These are phyloP conservation scores for Sorex fumeus DNA, from an alignment of 2,113 vertebrate species.

Conservation along the genomic window DNA sequence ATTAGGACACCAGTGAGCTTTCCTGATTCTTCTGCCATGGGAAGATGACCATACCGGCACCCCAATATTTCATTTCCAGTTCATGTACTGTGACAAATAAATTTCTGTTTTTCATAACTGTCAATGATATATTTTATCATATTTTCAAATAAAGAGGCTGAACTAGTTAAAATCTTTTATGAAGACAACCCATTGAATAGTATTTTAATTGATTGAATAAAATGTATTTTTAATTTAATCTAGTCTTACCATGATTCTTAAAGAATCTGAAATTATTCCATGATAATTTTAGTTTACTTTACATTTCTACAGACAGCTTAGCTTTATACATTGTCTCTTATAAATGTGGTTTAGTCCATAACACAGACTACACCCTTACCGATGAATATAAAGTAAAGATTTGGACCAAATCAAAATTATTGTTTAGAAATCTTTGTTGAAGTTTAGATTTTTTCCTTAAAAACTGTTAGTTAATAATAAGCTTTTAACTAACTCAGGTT, in stretches of 20 bases:
- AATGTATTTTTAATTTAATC: conserved; percentile 26
- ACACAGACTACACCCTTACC: not conserved
- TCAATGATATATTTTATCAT: no score
- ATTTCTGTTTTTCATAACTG: not conserved
- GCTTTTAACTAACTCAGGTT: conserved; percentile 79
- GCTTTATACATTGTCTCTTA: not conserved
- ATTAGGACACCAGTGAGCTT: not conserved
- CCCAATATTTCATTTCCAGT: not conserved
- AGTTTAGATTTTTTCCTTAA: conserved; percentile 72
- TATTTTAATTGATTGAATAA: not conserved
- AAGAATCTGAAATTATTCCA: not conserved
- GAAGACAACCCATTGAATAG: not conserved
- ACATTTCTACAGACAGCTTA: not conserved
- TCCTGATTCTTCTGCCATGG: not conserved
- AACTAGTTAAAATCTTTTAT: not conserved
- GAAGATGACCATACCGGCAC: not conserved
- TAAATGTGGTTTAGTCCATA: not conserved
- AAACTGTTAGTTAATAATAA: conserved; percentile 65
- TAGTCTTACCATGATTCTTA: not conserved
- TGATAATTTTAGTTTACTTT: not conserved
- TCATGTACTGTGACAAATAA: not conserved
- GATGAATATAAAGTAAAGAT: not conserved
- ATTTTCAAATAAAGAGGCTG: no score
- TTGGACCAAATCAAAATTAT: not conserved
- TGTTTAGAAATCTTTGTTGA: conserved; percentile 51